Evolutionary conservation across 1,140 invertebrate species (phyloP), one percentile per base, ranked within the genome.

Genomic region (Caenorhabditis inopinata): DNA sequence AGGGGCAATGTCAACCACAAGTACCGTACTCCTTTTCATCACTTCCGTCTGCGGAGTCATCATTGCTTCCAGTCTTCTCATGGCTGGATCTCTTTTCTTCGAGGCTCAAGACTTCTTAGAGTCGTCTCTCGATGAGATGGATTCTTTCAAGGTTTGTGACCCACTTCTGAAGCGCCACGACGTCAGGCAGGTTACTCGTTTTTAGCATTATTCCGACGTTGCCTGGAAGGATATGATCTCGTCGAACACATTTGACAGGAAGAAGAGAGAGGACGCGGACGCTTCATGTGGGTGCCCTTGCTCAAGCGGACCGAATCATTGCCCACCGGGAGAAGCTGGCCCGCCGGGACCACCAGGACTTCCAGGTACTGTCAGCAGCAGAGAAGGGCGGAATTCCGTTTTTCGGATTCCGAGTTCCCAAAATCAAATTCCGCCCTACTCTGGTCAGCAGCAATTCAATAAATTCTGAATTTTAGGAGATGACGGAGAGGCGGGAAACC

Each of bases 61-160:
- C 1, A 68, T 78, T 16, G 11, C 46, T 21, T 45, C 35, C 45
- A 58, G 49, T 62, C 76, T 78, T 29, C 14, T 78, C 0, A 25
- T 78, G 6, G 35, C 53, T 78, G 76, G 76, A 42, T 62, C 51
- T 2, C 23, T 78, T 0, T 78, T 62, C 76, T 68, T 45, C 14
- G 76, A 78, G 32, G 76, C 53, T 62, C 76, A 78, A 62, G n/a
- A 11, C 14, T 62, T 78, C 12, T 42, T 78, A 27, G 25, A 47
- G n/a, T 42, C 49, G 27, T 78, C 76, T 27, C 38, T 78, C 11
- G 38, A 45, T 25, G 76, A 78, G 5, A 62, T 78, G 7, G 38
- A 58, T 35, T 51, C 49, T 6, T 78, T 78, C 76, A 78, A 78
- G 53, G 76, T 78, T 48, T 27, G n/a, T n/a, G n/a, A n/a, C n/a